A percentile compares a stretch with the other conserved stretches of the same genome.
Conservation (phyloP, 2,113 vertebrate species). For the Leiothrix lutea region DNA sequence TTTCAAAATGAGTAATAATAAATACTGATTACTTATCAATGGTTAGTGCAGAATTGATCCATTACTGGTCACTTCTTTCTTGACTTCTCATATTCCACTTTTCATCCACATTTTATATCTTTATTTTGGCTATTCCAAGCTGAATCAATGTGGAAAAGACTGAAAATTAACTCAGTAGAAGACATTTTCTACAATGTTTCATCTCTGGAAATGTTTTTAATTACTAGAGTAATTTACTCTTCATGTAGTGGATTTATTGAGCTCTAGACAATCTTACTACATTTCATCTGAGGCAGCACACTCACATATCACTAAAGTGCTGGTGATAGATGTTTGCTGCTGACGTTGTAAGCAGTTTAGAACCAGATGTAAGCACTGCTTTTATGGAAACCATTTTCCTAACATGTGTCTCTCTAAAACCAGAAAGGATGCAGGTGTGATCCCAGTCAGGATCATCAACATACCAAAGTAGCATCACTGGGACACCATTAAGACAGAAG, state of each 20-base stretch:
- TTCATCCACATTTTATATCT: not conserved
- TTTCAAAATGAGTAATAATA: not conserved
- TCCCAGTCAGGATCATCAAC: not conserved
- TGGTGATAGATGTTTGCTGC: not conserved
- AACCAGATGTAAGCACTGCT: not conserved
- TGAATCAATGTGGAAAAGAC: not conserved
- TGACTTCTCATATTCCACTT: not conserved
- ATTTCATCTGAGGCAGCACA: not conserved
- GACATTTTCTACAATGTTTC: not conserved
- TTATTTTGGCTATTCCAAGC: not conserved
- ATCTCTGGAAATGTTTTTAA: slow-evolving; percentile 8
- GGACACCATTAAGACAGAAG: not conserved
- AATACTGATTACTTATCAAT: not conserved
- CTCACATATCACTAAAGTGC: not conserved
- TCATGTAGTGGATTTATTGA: not conserved
- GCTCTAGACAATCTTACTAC: not conserved
- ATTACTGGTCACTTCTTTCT: not conserved
- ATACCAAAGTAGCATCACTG: not conserved
- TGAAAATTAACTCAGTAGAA: not conserved
- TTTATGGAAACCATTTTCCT: not conserved
- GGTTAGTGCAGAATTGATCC: not conserved
- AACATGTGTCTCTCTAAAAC: not conserved
- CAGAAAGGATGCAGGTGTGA: not conserved
- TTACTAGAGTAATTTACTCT: not conserved
- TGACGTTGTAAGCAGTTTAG: not conserved